phyloP scores from a whole-genome alignment of 1,140 invertebrate genomes.

The Philaenus spumarius region DNA sequence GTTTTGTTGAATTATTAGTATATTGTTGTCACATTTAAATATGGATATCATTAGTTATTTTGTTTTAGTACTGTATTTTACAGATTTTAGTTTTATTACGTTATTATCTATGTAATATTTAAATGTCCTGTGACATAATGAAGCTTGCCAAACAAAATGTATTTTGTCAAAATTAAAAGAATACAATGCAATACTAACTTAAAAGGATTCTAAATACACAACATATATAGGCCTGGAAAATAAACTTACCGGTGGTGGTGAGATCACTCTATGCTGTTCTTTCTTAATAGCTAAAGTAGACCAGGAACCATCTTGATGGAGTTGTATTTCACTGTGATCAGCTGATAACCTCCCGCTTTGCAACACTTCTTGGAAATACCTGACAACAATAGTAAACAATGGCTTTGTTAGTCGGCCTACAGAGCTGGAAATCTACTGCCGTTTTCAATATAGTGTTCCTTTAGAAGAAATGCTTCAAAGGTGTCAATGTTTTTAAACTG shows the following conservation, averaged over 20 bases:
- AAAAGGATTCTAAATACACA: not conserved
- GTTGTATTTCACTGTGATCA: conserved; percentile 77
- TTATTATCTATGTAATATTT: too few relatives aligned
- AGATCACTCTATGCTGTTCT: conserved; percentile 2
- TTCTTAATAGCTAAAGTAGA: conserved; percentile 51
- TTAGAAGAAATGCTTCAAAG: too few relatives aligned
- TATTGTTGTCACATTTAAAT: too few relatives aligned
- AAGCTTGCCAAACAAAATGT: not conserved
- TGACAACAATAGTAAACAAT: too few relatives aligned
- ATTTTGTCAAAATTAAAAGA: not conserved
- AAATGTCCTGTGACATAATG: not conserved
- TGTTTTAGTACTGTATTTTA: too few relatives aligned
- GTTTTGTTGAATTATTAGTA: not conserved
- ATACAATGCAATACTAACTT: not conserved
- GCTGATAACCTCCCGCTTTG: conserved; percentile 25
- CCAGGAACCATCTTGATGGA: conserved; percentile 88
- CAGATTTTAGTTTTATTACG: too few relatives aligned
- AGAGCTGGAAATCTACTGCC: too few relatives aligned
- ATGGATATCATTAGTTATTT: too few relatives aligned
- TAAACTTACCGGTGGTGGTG: conserved; percentile 1
- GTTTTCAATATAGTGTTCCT: too few relatives aligned
- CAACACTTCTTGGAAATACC: conserved; percentile 78
- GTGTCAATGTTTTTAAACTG: too few relatives aligned
- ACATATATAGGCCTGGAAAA: not conserved
- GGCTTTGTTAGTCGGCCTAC: too few relatives aligned